Base-by-base conservation (phyloP, 2,113 vertebrate genomes). In the Mirza zaza region DNA sequence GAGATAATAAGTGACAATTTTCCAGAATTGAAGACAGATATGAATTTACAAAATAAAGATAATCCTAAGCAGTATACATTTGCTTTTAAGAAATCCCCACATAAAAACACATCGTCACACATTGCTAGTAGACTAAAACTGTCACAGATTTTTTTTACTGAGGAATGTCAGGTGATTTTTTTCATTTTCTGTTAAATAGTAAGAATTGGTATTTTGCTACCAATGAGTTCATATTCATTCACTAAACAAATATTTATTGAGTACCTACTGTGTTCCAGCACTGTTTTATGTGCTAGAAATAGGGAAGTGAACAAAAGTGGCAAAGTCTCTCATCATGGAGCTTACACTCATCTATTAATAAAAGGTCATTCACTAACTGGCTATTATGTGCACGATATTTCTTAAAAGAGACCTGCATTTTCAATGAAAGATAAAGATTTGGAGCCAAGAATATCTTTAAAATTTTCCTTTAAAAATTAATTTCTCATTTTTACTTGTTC, bases 381-480 rank as follows among this genome's bases (percentile, higher is more conserved):
- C 25, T 83, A 7, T 63, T 48, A 57, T 8, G 10, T 27, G 6
- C 36, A 77, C 93, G 36, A 25, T 67, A 77, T 77, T 95, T 96
- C 81, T 76, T 84, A 55, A 65, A 94, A 85, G 52, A 55, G 4
- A 36, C 1, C 20, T 42, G 6, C 11, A 23, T 0, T 3, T 90
- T 96, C 32, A 89, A 95, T 71, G 65, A 85, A 83, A 90, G 92
- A 94, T 94, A 93, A 77, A 29, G 15, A 63, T 96, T 93, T 87
- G 63, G 87, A 97, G 76, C 76, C 75, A 94, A 82, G 81, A 52
- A 90, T 96, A 25, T 59, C 96, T 45, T 65, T 23, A 45, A 39
- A 91, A 63, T 90, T 79, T 93, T 90, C 75, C 50, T 95, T 8
- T 5, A 5, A 93, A 86, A 25, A 95, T 68, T 71, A 83, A 48